Evolutionary conservation across 2,113 vertebrate species (phyloP), one percentile per base, ranked within the genome.

Genomic region (Sceloporus undulatus): DNA sequence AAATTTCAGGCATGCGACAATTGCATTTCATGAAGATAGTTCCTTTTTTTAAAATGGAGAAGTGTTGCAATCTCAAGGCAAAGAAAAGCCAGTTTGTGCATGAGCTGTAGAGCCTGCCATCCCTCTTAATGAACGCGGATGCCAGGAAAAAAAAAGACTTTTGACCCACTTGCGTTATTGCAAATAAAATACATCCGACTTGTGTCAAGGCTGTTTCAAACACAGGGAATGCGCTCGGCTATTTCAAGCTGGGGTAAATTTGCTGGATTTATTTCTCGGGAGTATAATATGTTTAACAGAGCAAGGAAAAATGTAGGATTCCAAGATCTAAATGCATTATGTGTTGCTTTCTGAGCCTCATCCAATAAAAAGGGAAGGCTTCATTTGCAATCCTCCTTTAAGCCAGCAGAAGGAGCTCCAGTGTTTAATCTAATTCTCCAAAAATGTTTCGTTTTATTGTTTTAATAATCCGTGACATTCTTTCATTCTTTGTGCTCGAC

Each of bases 401-500:
- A 1, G 16, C 81, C 68, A 34, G 34, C 2, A 4, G 73, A 1
- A 16, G 73, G 48, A 1, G 89, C 56, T 2, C 3, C 68, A 65
- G 8, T 40, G 1, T 81, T 29, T 59, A 40, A 59, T 79, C 81
- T 62, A 0, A 0, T 40, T 23, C 65, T 34, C 18, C 21, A 1
- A 56, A 56, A 40, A 19, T 34, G 29, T 0, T 18, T 14, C 19
- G 16, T 73, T 38, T 38, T 0, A 42, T 80, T 79, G 76, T 0
- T 2, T 29, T 59, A 40, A 2, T n/a, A n/a, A 19, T 27, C 62
- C 11, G 40, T 34, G 34, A 7, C 2, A 54, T 79, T 54, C 66
- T 0, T 0, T 7, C 2, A 54, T 79, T 54, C 66, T 0, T 0
- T 7, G 23, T 56, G 66, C 79, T 78, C 10, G 21, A 5, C 65